phyloP scores from a whole-genome alignment of 2,888 invertebrate species.

The Oscheius myriophilus region DNA sequence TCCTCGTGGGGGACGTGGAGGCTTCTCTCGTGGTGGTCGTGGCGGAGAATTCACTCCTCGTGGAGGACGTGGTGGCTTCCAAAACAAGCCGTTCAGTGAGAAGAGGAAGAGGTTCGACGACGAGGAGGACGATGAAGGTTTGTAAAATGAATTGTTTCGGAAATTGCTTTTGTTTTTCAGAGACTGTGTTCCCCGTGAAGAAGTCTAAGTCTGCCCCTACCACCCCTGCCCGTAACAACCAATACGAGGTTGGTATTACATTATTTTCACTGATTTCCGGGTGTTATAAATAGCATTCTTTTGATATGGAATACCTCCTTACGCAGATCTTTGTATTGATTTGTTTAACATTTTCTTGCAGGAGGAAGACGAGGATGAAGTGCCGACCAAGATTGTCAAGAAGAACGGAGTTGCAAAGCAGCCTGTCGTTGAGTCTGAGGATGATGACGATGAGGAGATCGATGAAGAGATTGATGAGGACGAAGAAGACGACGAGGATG shows the following conservation, averaged over 20 bases:
- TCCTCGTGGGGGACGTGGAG: conserved; percentile 33
- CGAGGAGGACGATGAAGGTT: conserved; percentile 46
- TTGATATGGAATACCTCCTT: too few species aligned
- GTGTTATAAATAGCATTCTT: too few species aligned
- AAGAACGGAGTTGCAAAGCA: conserved; percentile 26
- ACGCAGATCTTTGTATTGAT: too few species aligned
- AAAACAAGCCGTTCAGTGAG: conserved; percentile 32
- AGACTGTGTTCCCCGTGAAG: conserved; percentile 9
- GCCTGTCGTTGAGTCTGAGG: conserved; percentile 28
- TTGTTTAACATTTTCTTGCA: background rate
- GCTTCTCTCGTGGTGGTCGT: conserved; percentile 33
- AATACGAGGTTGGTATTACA: background rate
- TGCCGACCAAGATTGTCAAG: conserved; percentile 30
- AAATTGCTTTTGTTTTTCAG: conserved; percentile 8
- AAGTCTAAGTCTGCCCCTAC: conserved; percentile 22
- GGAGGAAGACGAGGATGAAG: conserved; percentile 5
- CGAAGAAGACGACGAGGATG: conserved; percentile 27
- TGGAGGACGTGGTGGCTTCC: conserved; percentile 45
- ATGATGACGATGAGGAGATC: conserved; percentile 40
- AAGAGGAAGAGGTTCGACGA: conserved; percentile 48
- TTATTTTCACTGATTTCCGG: too few species aligned
- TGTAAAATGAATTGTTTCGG: conserved; percentile 16
- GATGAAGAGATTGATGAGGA: conserved; percentile 48
- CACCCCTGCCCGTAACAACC: conserved; percentile 9
- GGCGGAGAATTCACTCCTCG: conserved; percentile 43